phyloP scores from a whole-genome alignment of 2,888 invertebrate genomes.

The Pherbina coryleti region DNA sequence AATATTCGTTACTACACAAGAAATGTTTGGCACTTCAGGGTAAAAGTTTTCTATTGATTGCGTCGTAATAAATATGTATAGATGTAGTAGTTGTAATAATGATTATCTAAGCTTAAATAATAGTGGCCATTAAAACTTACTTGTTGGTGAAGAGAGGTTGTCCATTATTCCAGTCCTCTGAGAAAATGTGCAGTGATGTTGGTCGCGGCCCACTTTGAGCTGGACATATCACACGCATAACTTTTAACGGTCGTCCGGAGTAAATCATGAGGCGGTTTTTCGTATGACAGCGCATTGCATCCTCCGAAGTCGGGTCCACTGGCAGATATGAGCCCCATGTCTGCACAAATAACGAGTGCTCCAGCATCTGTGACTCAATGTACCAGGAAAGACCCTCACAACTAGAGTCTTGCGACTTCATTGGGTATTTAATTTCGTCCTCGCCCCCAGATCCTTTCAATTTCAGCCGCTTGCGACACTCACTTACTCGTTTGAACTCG shows the following conservation, averaged over 20 bases:
- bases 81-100: no score
- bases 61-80: no score
- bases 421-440: conserved; percentile 76
- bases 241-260: conserved; percentile 76
- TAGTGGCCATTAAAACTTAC: conserved; percentile 56
- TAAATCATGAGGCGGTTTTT: conserved; percentile 85
- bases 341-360: conserved; percentile 83
- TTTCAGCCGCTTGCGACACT: conserved; percentile 77
- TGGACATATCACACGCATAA: conserved; percentile 79
- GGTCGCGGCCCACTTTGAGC: conserved; percentile 77
- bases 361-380: conserved; percentile 82
- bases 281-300: conserved; percentile 80
- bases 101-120: no score
- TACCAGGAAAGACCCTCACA: conserved; percentile 77
- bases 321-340: conserved; percentile 86
- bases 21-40: no score
- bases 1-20: no score
- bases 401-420: conserved; percentile 71
- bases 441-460: conserved; percentile 77
- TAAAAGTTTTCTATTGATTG: no score
- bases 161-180: conserved; percentile 79
- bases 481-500: conserved; percentile 76
- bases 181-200: conserved; percentile 82
- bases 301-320: conserved; percentile 74
- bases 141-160: conserved; percentile 67